These are phyloP conservation scores for Lampris megalopsis DNA, from an alignment of 2,113 vertebrate species.

Conservation along the genomic window DNA sequence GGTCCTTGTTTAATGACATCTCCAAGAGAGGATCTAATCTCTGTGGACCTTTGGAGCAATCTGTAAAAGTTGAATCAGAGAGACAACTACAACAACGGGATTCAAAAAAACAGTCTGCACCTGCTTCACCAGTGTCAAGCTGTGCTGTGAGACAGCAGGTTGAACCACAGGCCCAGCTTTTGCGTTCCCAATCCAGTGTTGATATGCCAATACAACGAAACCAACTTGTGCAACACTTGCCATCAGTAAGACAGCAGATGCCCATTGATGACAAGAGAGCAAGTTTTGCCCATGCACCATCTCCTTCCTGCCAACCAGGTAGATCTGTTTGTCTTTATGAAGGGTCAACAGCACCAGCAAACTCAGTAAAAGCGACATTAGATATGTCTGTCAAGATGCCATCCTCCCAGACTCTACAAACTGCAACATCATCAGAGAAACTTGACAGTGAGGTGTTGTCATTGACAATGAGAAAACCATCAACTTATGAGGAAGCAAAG, in stretches of 20 bases:
- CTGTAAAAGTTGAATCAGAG: not conserved
- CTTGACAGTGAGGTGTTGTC: constrained; percentile 55
- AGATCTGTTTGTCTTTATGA: constrained; percentile 40
- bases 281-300: constrained; percentile 25
- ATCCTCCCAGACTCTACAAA: constrained; percentile 6
- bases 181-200: not conserved
- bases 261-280: constrained; percentile 15
- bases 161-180: constrained; percentile 4
- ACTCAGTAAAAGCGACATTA: constrained; percentile 67
- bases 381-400: constrained; percentile 75
- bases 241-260: constrained; percentile 23
- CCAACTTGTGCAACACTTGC: not conserved
- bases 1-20: constrained; percentile 1
- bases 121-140: constrained; percentile 10
- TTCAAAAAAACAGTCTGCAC: not conserved
- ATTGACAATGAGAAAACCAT: constrained; percentile 60
- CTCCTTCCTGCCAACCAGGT: constrained; percentile 6
- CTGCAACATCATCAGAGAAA: constrained; percentile 26
- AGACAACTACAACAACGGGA: not conserved
- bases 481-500: constrained; percentile 24
- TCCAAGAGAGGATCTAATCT: constrained; percentile 6
- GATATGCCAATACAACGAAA: constrained; percentile 16
- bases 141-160: constrained; percentile 34
- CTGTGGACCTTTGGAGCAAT: constrained; percentile 14
- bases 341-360: constrained; percentile 68